A percentile compares a stretch with the other conserved stretches of the same genome.
phyloP scores from a whole-genome alignment of 1,140 invertebrate genomes.

The Pogonomyrmex californicus region DNA sequence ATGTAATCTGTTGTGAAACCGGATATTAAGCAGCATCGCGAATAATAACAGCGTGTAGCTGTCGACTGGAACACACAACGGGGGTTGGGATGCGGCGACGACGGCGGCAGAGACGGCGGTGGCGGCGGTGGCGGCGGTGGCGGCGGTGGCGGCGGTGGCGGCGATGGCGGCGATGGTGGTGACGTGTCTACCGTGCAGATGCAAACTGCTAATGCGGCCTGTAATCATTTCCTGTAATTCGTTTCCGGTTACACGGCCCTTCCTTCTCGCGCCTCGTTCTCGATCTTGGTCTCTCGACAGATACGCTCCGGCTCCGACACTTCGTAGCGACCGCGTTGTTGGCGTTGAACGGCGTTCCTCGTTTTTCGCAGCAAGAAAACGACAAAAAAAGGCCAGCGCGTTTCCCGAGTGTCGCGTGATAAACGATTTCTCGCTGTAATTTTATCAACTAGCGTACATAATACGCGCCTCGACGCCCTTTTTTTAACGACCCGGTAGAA shows the following conservation, averaged over 20 bases:
- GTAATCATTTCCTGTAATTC: constrained; percentile 80
- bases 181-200: constrained; percentile 51
- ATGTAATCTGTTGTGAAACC: constrained; percentile 73
- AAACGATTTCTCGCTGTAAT: constrained; percentile 48
- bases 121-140: background rate
- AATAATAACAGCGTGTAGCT: constrained; percentile 62
- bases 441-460: constrained; percentile 19
- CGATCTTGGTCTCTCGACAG: background rate
- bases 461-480: background rate
- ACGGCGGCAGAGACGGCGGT: constrained; percentile 16
- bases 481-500: constrained; percentile 25
- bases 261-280: background rate
- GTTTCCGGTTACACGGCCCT: constrained; percentile 72
- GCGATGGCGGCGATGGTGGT: background rate
- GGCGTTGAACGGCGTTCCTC: constrained; percentile 27
- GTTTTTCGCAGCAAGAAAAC: constrained; percentile 10
- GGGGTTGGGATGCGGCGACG: constrained; percentile 44
- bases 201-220: constrained; percentile 52
- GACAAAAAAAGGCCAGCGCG: constrained; percentile 32
- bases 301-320: constrained; percentile 22
- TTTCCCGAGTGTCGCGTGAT: constrained; percentile 49
- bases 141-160: background rate
- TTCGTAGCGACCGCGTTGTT: constrained; percentile 1
- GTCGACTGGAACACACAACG: background rate
- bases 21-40: constrained; percentile 78